A percentile compares a stretch with the other conserved stretches of the same genome.
These are phyloP conservation scores for Carassius auratus DNA, from an alignment of 2,113 vertebrate species.

Conservation along the genomic window DNA sequence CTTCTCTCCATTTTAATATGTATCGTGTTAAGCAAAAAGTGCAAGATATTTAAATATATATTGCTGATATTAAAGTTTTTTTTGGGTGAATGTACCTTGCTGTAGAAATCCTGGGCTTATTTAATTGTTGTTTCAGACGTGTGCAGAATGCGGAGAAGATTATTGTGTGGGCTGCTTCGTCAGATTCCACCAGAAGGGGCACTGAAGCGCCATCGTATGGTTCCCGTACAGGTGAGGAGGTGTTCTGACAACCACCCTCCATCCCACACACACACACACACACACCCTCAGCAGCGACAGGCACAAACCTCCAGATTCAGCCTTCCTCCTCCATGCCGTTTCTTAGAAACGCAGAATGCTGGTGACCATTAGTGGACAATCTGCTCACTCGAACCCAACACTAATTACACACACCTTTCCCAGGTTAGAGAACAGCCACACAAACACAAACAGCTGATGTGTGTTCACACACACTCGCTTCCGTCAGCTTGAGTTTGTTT, in stretches of 20 bases:
- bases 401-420: constrained; percentile 48
- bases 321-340: background rate
- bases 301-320: background rate
- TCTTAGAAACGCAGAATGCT: background rate
- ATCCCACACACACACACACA: constrained; percentile 13
- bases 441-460: constrained; percentile 1
- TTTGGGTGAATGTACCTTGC: constrained; percentile 39
- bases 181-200: constrained; percentile 88
- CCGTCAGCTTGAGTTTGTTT: constrained; percentile 44
- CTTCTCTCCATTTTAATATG: constrained; percentile 58
- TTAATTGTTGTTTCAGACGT: constrained; percentile 71
- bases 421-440: constrained; percentile 16
- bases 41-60: constrained; percentile 25
- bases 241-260: background rate
- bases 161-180: constrained; percentile 83
- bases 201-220: constrained; percentile 84
- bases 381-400: constrained; percentile 40
- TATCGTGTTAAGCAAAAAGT: constrained; percentile 52
- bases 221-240: constrained; percentile 77
- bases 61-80: constrained; percentile 39
- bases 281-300: background rate
- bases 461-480: constrained; percentile 34
- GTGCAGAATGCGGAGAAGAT: constrained; percentile 84
- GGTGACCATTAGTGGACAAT: constrained; percentile 38
- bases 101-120: constrained; percentile 15